These are phyloP conservation scores for Psammodynastes pulverulentus DNA, from an alignment of 2,113 vertebrate genomes.

Conservation along the genomic window DNA sequence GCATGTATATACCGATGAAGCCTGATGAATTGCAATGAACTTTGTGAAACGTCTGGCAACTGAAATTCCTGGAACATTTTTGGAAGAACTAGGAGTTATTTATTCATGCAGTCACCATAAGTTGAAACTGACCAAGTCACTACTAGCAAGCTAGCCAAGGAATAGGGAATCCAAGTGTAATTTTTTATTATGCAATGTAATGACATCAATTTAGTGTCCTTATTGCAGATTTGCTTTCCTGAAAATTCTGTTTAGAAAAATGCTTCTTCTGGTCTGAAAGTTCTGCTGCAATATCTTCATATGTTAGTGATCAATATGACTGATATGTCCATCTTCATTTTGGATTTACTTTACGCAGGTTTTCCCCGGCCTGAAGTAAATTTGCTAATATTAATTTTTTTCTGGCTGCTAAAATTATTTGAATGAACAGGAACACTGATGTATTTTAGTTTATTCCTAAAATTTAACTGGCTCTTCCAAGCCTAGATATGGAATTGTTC, in stretches of 20 bases:
- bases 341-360: not conserved
- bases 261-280: not conserved
- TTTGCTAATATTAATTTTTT: not conserved
- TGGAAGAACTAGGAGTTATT: not conserved
- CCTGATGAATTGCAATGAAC: not conserved
- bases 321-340: not conserved
- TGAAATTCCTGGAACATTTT: not conserved
- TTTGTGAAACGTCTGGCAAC: not conserved
- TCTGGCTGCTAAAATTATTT: not conserved
- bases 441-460: not conserved
- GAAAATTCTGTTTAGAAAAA: not conserved
- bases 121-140: not conserved
- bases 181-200: not conserved
- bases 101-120: not conserved
- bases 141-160: not conserved
- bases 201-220: not conserved
- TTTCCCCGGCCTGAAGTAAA: not conserved
- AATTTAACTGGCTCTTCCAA: not conserved
- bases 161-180: not conserved
- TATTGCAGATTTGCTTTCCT: not conserved
- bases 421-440: not conserved
- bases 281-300: not conserved
- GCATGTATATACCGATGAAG: not conserved
- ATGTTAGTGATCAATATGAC: not conserved
- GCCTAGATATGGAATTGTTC: not conserved